Conservation (phyloP, 1,140 invertebrate genomes). For the Neotoxoptera formosana region DNA sequence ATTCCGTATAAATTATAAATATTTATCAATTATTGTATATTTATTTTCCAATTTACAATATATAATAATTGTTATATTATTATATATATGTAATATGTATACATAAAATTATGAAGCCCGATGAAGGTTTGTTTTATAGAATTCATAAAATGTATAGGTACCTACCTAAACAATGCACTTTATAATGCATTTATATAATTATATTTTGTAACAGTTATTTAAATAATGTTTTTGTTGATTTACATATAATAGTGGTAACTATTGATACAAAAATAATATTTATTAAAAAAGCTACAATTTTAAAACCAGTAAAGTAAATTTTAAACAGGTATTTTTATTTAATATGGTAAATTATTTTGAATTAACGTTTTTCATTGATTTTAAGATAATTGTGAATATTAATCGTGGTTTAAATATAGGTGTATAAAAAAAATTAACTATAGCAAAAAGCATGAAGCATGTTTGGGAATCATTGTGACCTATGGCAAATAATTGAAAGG, state of each 20-base stretch:
- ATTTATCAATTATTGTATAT: neutral
- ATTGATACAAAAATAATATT: neutral
- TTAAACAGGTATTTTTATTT: neutral
- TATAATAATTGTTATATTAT: neutral
- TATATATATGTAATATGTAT: neutral
- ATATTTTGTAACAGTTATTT: neutral
- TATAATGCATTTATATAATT: neutral
- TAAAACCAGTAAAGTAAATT: neutral
- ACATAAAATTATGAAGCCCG: neutral
- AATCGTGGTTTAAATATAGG: neutral
- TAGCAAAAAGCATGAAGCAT: neutral
- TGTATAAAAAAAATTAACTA: neutral
- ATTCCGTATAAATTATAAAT: neutral
- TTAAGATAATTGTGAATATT: neutral
- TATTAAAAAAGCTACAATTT: neutral
- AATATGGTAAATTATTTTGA: neutral
- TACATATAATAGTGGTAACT: neutral
- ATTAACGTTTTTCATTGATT: neutral
- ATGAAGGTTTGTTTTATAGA: neutral
- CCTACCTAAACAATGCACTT: too few relatives aligned
- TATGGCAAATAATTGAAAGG: slow-evolving; percentile 56
- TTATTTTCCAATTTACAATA: neutral
- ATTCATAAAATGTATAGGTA: neutral
- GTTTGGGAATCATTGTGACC: slow-evolving; percentile 55
- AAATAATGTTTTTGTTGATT: neutral